phyloP scores from a whole-genome alignment of 92 coral and sea anemone species.

The Virgularia gustaviana region DNA sequence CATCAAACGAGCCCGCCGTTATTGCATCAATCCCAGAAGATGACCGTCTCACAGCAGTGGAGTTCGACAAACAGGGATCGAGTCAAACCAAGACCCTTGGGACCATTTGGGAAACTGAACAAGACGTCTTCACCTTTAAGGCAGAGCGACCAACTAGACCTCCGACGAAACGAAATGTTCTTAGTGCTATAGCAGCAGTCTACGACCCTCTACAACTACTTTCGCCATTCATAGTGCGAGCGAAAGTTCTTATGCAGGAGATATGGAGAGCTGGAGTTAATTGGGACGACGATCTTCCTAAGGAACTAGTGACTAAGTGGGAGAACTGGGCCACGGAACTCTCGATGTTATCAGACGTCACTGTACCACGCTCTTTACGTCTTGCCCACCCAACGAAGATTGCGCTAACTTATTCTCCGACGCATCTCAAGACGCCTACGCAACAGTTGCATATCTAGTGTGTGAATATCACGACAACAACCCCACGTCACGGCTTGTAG shows the following conservation, averaged over 20 bases:
- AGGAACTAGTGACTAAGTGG: conserved; percentile 11
- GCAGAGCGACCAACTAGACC: neutral
- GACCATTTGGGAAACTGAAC: conserved; percentile 1
- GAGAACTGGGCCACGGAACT: conserved; percentile 15
- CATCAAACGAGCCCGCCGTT: neutral
- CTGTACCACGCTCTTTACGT: conserved; percentile 28
- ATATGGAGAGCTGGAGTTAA: conserved; percentile 25
- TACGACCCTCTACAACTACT: conserved; percentile 18
- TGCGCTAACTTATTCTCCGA: too few relatives aligned
- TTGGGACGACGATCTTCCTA: conserved; percentile 18
- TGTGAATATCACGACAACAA: neutral
- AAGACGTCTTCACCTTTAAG: neutral
- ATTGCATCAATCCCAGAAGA: neutral
- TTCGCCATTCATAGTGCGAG: neutral
- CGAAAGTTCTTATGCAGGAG: conserved; percentile 13
- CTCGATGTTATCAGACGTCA: neutral
- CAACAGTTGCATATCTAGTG: conserved; percentile 16
- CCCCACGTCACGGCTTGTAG: conserved; percentile 9
- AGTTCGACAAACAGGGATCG: conserved; percentile 9
- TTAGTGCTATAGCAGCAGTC: conserved; percentile 2
- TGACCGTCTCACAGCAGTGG: conserved; percentile 17
- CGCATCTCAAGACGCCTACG: conserved; percentile 32
- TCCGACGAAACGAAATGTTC: conserved; percentile 9
- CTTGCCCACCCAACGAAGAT: conserved; percentile 28
- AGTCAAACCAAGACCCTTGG: neutral